A percentile compares a stretch with the other conserved stretches of the same genome.
Conservation (phyloP, 2,797 vertebrate species). For the Sphaeramia orbicularis region DNA sequence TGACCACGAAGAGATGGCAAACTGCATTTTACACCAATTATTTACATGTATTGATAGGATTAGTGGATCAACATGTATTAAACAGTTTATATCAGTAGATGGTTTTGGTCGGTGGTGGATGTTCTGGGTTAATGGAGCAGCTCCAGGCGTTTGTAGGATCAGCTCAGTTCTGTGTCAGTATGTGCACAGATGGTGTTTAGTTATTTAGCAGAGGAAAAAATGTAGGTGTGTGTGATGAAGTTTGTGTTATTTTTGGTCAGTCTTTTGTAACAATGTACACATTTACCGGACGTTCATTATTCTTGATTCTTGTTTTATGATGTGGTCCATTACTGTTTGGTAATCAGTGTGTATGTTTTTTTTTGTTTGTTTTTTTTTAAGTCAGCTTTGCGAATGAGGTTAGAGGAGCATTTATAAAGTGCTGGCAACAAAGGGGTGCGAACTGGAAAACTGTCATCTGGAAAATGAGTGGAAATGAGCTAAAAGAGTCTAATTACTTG, state of each 20-base stretch:
- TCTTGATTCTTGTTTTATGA: constrained; percentile 2
- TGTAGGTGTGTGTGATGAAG: not conserved
- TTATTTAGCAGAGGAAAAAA: not conserved
- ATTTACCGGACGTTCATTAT: not conserved
- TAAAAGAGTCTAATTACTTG: constrained; percentile 15
- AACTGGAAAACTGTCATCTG: constrained; percentile 35
- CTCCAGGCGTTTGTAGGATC: constrained; percentile 4
- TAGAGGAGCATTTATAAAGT: constrained; percentile 31
- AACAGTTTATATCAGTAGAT: too few species aligned
- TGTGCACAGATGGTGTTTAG: not conserved
- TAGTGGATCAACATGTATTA: too few species aligned
- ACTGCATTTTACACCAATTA: too few species aligned
- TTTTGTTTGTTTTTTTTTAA: constrained; percentile 18
- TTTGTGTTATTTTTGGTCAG: not conserved
- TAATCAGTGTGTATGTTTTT: constrained; percentile 3
- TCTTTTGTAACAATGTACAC: not conserved
- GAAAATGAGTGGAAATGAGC: constrained; percentile 44
- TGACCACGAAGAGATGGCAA: too few species aligned
- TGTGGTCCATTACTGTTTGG: constrained; percentile 9
- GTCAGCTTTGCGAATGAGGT: constrained; percentile 49
- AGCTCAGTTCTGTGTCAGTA: not conserved
- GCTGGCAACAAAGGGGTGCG: constrained; percentile 49
- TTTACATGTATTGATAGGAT: too few species aligned
- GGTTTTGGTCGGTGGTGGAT: too few species aligned
- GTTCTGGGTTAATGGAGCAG: not conserved